A percentile compares a stretch with the other conserved stretches of the same genome.
Conservation (phyloP, 2,888 invertebrate genomes). For the Pocota personata region DNA sequence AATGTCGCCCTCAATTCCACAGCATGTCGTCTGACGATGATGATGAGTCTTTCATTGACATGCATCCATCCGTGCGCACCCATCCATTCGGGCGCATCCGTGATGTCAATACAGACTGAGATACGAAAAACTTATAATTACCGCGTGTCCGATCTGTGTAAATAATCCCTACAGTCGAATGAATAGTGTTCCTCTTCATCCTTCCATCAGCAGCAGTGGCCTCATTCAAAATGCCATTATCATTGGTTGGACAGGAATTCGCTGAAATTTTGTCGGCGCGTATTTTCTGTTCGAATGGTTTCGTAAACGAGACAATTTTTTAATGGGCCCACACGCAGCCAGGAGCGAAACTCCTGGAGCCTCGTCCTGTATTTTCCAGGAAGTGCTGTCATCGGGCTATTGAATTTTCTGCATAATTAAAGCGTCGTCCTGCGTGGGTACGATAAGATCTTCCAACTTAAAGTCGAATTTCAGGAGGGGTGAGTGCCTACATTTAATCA, state of each 20-base stretch:
- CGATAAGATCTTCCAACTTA: conserved; percentile 18
- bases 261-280: conserved; percentile 47
- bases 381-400: conserved; percentile 30
- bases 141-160: conserved; percentile 62
- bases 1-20: conserved; percentile 62
- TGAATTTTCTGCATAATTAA: conserved; percentile 61
- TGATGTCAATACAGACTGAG: conserved; percentile 30
- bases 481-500: background rate
- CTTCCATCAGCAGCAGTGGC: conserved; percentile 14
- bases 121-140: conserved; percentile 54
- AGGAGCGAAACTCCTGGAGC: background rate
- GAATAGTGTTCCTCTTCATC: conserved; percentile 15
- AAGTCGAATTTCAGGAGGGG: background rate
- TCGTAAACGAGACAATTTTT: conserved; percentile 63
- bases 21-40: conserved; percentile 58
- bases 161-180: conserved; percentile 17
- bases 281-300: conserved; percentile 54
- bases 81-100: conserved; percentile 32
- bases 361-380: background rate
- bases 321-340: conserved; percentile 65
- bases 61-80: conserved; percentile 56
- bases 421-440: conserved; percentile 7
- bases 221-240: conserved; percentile 69
- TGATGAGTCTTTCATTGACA: conserved; percentile 70
- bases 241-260: conserved; percentile 34